These are phyloP conservation scores for Cryptocephalus moraei DNA, from an alignment of 2,888 invertebrate species.

Conservation along the genomic window DNA sequence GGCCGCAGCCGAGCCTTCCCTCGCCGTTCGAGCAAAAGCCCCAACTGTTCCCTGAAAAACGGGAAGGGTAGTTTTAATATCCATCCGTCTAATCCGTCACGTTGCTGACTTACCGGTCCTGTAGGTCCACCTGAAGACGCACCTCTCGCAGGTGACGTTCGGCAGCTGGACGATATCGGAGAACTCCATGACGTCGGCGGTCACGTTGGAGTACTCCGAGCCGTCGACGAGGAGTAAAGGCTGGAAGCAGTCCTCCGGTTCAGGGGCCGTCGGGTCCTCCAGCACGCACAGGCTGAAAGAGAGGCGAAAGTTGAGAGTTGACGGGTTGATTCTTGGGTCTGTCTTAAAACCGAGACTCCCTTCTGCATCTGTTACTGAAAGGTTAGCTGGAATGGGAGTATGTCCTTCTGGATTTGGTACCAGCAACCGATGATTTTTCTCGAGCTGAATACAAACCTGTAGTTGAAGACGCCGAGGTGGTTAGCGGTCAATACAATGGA, in stretches of 20 bases:
- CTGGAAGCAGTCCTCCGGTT: conserved; percentile 38
- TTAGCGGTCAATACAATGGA: conserved; percentile 34
- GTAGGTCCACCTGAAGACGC: conserved; percentile 44
- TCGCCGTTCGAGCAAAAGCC: conserved; percentile 27
- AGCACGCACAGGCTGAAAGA: conserved; percentile 34
- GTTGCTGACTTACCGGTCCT: conserved; percentile 12
- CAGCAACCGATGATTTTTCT: not conserved
- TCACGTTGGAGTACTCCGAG: conserved; percentile 11
- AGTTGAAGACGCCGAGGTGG: conserved; percentile 27
- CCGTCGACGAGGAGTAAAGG: conserved; percentile 29
- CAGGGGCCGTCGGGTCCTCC: conserved; percentile 25
- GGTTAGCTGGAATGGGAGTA: no score
- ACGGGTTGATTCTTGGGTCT: no score
- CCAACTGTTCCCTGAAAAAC: conserved; percentile 31
- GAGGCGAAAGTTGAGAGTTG: not conserved
- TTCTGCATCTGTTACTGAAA: no score
- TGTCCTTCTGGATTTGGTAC: not conserved
- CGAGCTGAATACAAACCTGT: conserved; percentile 8
- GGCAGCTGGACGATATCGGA: conserved; percentile 32
- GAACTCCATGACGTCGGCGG: conserved; percentile 1
- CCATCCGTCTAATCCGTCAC: not conserved
- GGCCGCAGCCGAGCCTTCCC: conserved; percentile 28
- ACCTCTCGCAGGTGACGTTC: conserved; percentile 36
- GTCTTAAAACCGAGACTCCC: no score
- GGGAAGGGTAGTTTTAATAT: conserved; percentile 2